Conservation (phyloP, 2,113 vertebrate species). For the Cheirogaleus medius region DNA sequence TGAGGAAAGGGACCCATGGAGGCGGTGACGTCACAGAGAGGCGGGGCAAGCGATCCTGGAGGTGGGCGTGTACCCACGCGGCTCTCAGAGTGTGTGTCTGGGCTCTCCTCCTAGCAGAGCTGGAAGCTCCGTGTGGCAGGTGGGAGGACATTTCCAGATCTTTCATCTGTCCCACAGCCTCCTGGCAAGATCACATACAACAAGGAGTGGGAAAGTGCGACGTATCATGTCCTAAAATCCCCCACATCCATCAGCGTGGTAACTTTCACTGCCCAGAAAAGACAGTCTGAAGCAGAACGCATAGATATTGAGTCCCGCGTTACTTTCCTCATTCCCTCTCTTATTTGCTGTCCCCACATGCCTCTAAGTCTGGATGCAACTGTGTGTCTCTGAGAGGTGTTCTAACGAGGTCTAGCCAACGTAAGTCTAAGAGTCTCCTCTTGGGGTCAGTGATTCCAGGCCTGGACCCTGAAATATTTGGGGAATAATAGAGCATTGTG, state of each 20-base stretch:
- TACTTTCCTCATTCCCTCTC: neutral
- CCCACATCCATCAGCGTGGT: too few species aligned
- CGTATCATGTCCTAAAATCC: neutral
- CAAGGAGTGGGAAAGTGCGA: neutral
- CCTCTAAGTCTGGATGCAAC: neutral
- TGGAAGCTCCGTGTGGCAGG: rapidly evolving
- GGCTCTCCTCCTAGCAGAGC: neutral
- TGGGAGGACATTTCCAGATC: neutral
- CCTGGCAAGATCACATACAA: neutral
- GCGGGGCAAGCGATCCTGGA: rapidly evolving
- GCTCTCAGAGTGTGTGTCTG: neutral
- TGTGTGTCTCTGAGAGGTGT: neutral
- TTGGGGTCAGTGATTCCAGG: neutral
- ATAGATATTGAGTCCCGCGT: rapidly evolving
- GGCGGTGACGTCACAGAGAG: neutral
- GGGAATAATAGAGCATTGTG: neutral
- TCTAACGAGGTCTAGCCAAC: neutral
- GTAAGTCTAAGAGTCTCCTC: neutral
- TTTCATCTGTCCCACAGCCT: neutral
- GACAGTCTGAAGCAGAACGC: neutral
- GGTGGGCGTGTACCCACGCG: rapidly evolving
- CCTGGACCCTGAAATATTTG: neutral
- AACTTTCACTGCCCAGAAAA: neutral
- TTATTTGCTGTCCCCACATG: neutral
- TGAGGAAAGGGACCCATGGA: neutral